These are phyloP conservation scores for Arrhamphus sclerolepis DNA, from an alignment of 2,797 vertebrate genomes.

Conservation along the genomic window DNA sequence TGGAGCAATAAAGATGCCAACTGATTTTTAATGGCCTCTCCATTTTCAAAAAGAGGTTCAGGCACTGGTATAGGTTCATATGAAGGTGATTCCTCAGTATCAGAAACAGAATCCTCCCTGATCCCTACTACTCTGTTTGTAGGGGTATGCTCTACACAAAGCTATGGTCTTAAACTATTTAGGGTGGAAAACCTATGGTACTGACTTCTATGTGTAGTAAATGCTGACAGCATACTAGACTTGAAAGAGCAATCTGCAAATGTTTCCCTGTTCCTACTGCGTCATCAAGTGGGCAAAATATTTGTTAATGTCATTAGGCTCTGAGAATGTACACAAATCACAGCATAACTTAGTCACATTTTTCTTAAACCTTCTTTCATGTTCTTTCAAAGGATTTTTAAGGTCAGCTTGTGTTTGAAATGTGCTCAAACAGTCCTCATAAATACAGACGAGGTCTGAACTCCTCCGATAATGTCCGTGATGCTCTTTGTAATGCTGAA, in stretches of 20 bases:
- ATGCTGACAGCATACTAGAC: conserved; percentile 6
- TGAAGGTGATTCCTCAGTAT: not conserved
- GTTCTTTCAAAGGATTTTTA: no score
- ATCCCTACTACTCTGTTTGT: not conserved
- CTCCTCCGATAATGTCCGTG: no score
- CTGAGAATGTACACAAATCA: no score
- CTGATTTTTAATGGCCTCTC: not conserved
- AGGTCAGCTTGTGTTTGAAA: no score
- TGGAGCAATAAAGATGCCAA: conserved; percentile 2
- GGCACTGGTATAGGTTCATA: not conserved
- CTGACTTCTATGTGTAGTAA: conserved; percentile 16
- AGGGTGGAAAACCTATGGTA: conserved; percentile 11
- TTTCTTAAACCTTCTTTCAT: no score
- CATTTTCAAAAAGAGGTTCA: not conserved
- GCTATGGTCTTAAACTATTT: conserved; percentile 7
- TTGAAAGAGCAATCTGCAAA: conserved; percentile 18
- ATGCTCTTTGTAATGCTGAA: no score
- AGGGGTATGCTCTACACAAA: not conserved
- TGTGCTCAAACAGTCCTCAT: no score
- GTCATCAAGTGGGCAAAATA: not conserved
- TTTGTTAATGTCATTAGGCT: not conserved
- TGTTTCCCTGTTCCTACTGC: not conserved
- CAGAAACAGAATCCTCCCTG: not conserved
- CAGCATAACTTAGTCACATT: no score
- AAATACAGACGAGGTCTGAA: no score